Evolutionary conservation across 2,113 vertebrate species (phyloP).

Genomic region (Labeo rohita): DNA sequence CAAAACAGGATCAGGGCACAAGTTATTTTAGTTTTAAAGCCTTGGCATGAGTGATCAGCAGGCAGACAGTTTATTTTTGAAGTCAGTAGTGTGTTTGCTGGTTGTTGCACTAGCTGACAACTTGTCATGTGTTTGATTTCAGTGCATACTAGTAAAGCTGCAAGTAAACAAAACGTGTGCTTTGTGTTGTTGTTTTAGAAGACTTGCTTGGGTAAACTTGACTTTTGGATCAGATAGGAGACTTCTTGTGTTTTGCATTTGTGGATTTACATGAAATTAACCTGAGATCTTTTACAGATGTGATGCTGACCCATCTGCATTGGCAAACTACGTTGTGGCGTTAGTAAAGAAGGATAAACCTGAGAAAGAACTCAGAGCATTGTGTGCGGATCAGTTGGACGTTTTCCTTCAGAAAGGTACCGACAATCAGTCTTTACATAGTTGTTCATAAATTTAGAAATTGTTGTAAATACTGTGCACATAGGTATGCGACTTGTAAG

Average conservation of each 20-base stretch:
- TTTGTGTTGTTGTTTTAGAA: background rate
- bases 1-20: background rate
- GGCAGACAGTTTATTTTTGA: background rate
- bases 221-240: background rate
- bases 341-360: constrained; percentile 98
- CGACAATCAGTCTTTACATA: background rate
- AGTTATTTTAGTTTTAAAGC: constrained; percentile 2
- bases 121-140: background rate
- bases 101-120: background rate
- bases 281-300: constrained; percentile 77
- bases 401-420: constrained; percentile 99
- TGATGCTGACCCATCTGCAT: constrained; percentile 96
- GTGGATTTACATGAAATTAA: constrained; percentile 2
- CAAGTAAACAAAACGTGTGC: background rate
- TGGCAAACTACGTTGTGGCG: constrained; percentile 99
- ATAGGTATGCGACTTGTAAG: background rate
- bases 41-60: background rate
- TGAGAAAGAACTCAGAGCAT: constrained; percentile 94
- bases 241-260: background rate
- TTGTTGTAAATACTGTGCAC: background rate
- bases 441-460: background rate
- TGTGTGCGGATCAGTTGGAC: constrained; percentile 97
- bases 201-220: background rate
- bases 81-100: background rate
- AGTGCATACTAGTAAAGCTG: background rate